Conservation (phyloP, 64 coral and sea anemone species). For the Pachyseris speciosa region DNA sequence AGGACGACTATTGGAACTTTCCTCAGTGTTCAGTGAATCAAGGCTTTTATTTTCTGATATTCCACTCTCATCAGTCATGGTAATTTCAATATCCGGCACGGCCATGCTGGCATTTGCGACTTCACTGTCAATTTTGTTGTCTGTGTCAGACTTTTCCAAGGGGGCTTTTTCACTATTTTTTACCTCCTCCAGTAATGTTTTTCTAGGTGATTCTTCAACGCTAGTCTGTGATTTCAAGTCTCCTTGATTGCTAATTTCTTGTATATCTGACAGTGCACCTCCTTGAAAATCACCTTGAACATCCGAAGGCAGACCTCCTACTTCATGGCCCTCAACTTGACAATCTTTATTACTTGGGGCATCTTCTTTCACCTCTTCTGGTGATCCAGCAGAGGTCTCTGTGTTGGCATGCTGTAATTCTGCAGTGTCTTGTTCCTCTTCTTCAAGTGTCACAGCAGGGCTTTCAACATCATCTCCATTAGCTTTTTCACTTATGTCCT, state of each 20-base stretch:
- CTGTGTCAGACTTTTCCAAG: neutral
- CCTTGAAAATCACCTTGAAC: neutral
- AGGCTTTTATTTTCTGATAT: constrained; percentile 71
- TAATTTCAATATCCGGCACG: constrained; percentile 78
- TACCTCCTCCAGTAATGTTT: neutral
- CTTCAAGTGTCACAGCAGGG: no score
- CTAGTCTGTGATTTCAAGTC: neutral
- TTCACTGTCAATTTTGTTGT: neutral
- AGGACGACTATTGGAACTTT: neutral
- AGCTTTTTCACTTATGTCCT: neutral
- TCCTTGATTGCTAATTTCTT: neutral
- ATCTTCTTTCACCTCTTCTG: neutral
- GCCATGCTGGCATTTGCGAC: neutral
- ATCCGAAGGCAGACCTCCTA: neutral
- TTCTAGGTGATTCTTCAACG: neutral
- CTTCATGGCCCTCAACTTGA: neutral
- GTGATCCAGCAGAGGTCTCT: neutral
- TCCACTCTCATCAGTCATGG: constrained; percentile 68
- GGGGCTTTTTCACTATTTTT: neutral
- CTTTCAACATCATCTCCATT: neutral
- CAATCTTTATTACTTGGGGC: neutral
- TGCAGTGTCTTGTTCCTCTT: neutral
- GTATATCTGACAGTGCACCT: neutral
- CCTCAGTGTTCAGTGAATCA: constrained; percentile 55
- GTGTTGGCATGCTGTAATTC: neutral